Percentiles rank a stretch among this genome's conserved stretches.
phyloP scores from a whole-genome alignment of 92 coral and sea anemone genomes.

The Plumapathes pennacea region DNA sequence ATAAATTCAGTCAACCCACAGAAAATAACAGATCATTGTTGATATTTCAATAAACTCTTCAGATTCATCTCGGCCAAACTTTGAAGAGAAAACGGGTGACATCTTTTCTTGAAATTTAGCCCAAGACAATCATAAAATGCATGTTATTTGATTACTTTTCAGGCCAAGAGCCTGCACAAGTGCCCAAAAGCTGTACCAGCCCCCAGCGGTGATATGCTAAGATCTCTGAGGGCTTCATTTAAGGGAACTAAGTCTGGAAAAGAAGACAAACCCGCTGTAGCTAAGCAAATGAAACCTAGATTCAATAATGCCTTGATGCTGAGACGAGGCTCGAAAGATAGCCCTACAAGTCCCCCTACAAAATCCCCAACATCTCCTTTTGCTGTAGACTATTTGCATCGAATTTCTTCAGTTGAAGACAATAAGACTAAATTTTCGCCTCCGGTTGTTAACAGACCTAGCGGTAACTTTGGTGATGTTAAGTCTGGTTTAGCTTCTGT shows the following conservation, averaged over 20 bases:
- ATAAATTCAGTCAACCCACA: too few relatives aligned
- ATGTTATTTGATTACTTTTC: constrained; percentile 55
- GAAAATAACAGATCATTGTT: too few relatives aligned
- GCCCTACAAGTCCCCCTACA: constrained; percentile 5
- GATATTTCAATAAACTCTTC: constrained; percentile 18
- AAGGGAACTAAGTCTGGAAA: constrained; percentile 31
- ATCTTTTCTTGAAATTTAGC: background rate
- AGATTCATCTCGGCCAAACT: constrained; percentile 46
- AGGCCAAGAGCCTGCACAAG: constrained; percentile 79
- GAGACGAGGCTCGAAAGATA: constrained; percentile 32
- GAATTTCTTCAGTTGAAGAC: constrained; percentile 37
- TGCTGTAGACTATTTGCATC: constrained; percentile 53
- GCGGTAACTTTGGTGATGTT: constrained; percentile 10
- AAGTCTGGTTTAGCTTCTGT: constrained; percentile 73
- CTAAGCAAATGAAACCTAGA: constrained; percentile 44
- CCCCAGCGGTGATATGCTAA: constrained; percentile 68
- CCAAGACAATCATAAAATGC: constrained; percentile 13
- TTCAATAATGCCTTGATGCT: constrained; percentile 61
- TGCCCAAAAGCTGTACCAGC: constrained; percentile 54
- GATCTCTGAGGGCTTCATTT: constrained; percentile 62
- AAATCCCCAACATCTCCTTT: too few relatives aligned
- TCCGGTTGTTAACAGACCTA: constrained; percentile 12
- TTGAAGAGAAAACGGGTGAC: constrained; percentile 13
- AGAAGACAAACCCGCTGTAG: constrained; percentile 7
- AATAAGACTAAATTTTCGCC: constrained; percentile 24